Evolutionary conservation across 2,888 invertebrate genomes (phyloP), one percentile per base, ranked within the genome.

Genomic region (Melanchra persicariae): DNA sequence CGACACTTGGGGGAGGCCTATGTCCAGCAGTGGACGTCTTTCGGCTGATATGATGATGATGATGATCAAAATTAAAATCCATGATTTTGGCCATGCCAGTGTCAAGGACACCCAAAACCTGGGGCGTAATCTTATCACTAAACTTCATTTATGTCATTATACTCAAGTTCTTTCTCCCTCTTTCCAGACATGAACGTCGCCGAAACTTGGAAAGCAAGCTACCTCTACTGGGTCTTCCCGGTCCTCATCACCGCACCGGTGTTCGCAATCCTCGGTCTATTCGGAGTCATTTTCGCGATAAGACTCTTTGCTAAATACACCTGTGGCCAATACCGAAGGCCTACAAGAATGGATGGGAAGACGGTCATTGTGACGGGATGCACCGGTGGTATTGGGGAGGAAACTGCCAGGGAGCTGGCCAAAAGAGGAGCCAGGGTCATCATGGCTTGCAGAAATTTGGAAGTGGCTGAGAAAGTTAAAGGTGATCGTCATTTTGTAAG

Each of bases 301-400:
- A 93, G 96, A 66, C 88, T 97, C 47, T 97, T 97, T 93, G 96
- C 96, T 0, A 95, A 94, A 74, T 92, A 96, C 57, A 96, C 96
- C 10, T 95, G 96, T 70, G 96, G 97, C 0, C 47, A 83, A 7
- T 95, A 88, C 85, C 93, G 88, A 12, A 96, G 96, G 81, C 94
- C 95, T 74, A 96, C 93, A 55, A 98, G 96, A 88, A 98, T 99
- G 98, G 97, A 98, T 71, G 98, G 98, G 10, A 98, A 99, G 95
- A 98, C 98, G 0, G 98, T 98, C 17, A 97, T 99, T 15, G 97
- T 99, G 22, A 99, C 99, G 19, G 99, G 99, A 1, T 98, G 98
- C 81, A 99, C 98, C 82, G 97, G 98, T 84, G 99, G 98, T 0
- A 98, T 98, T 84, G 98, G 98, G 34, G 97, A 97, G 90, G 98